Percentiles rank a stretch among this genome's conserved stretches.
Conservation (phyloP, 1,140 invertebrate genomes). For the Dryas iulia region DNA sequence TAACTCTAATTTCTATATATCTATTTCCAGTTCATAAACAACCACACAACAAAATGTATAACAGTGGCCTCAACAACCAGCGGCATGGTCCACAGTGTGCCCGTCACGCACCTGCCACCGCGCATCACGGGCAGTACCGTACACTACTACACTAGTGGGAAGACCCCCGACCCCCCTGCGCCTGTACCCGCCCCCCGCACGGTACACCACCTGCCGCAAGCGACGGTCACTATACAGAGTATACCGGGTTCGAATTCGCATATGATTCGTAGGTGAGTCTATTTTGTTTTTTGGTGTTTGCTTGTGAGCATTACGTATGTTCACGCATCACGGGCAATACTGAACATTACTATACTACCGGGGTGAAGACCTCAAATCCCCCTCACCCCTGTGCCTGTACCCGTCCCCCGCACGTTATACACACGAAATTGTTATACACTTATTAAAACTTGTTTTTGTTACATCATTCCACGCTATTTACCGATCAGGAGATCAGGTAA, state of each 20-base stretch:
- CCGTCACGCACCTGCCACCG: slow-evolving; percentile 60
- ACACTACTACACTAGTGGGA: slow-evolving; percentile 62
- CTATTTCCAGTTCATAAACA: slow-evolving; percentile 53
- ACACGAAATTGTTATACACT: too few relatives aligned
- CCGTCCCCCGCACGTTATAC: too few relatives aligned
- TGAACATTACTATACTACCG: too few relatives aligned
- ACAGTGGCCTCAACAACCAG: slow-evolving; percentile 71
- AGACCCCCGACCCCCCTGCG: too few relatives aligned
- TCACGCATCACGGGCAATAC: too few relatives aligned
- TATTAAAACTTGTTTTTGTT: too few relatives aligned
- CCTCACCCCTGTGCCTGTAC: too few relatives aligned
- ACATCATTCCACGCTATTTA: too few relatives aligned
- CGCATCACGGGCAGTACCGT: slow-evolving; percentile 64
- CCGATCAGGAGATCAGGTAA: too few relatives aligned
- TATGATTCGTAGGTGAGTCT: slow-evolving; percentile 63
- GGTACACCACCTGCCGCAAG: slow-evolving; percentile 57
- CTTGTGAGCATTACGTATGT: too few relatives aligned
- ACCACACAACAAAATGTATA: slow-evolving; percentile 64
- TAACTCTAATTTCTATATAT: too few relatives aligned
- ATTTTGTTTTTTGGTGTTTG: background rate
- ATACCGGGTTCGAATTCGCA: slow-evolving; percentile 62
- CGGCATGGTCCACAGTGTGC: slow-evolving; percentile 70
- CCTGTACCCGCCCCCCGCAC: slow-evolving; percentile 42
- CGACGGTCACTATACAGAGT: slow-evolving; percentile 68
- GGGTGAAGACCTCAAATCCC: too few relatives aligned